A percentile compares a stretch with the other conserved stretches of the same genome.
These are phyloP conservation scores for Drosophila neonasuta DNA, from an alignment of 2,888 invertebrate genomes.

Conservation along the genomic window DNA sequence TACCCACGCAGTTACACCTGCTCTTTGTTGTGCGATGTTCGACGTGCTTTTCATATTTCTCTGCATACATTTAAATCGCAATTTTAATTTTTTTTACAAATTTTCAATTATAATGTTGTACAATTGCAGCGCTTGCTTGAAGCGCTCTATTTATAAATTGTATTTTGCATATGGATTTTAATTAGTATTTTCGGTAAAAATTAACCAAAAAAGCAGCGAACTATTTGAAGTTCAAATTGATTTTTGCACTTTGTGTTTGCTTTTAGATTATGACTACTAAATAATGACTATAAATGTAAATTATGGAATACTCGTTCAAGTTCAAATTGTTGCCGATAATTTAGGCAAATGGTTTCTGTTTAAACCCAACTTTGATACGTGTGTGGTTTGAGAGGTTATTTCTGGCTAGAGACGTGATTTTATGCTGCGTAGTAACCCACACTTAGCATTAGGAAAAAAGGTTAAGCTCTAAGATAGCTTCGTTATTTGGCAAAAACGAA, in stretches of 20 bases:
- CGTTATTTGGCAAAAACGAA: conserved; percentile 10
- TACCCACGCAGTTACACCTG: neutral
- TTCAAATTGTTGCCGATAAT: conserved; percentile 3
- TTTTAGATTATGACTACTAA: neutral
- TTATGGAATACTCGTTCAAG: neutral
- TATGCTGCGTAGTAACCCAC: conserved; percentile 3
- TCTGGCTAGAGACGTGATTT: conserved; percentile 15
- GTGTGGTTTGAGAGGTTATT: conserved; percentile 12
- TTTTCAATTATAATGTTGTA: conserved; percentile 55
- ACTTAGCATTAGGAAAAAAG: conserved; percentile 11
- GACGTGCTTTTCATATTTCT: conserved; percentile 41
- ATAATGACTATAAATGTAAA: neutral
- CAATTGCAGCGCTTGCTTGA: conserved; percentile 11
- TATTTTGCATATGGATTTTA: conserved; percentile 37
- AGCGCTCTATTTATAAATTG: conserved; percentile 20
- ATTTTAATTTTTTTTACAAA: conserved; percentile 43
- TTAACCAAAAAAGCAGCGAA: conserved; percentile 11
- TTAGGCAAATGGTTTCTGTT: conserved; percentile 19
- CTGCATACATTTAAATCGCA: conserved; percentile 44
- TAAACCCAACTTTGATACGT: neutral
- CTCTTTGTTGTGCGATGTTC: neutral
- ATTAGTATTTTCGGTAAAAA: conserved; percentile 20
- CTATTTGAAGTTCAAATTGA: neutral
- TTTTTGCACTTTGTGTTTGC: neutral
- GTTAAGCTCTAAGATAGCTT: conserved; percentile 16